Evolutionary conservation across 2,888 invertebrate genomes (phyloP).

Genomic region (Diaprepes abbreviatus): DNA sequence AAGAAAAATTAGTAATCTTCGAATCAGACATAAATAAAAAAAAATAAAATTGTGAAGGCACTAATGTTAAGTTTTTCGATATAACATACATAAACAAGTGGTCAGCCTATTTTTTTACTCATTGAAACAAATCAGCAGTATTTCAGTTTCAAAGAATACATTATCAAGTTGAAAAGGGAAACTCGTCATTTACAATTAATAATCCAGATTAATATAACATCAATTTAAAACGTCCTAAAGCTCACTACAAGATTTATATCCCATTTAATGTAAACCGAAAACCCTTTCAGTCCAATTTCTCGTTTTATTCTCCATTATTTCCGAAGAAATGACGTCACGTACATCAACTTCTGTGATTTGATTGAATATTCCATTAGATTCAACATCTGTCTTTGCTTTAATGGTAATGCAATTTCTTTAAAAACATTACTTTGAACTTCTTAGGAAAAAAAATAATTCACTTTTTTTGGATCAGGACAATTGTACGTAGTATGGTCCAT

Average conservation of each 20-base stretch:
- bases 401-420: constrained; percentile 10
- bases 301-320: constrained; percentile 7
- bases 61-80: too few species aligned
- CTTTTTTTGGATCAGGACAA: too few species aligned
- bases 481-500: too few species aligned
- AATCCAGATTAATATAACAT: constrained; percentile 1
- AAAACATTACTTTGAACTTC: too few species aligned
- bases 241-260: constrained; percentile 10
- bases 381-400: constrained; percentile 11
- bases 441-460: too few species aligned
- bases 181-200: neutral
- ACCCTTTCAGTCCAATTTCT: constrained; percentile 10
- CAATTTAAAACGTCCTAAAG: constrained; percentile 9
- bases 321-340: constrained; percentile 14
- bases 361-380: constrained; percentile 15
- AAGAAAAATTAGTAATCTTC: too few species aligned
- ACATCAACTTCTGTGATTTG: constrained; percentile 7
- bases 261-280: constrained; percentile 16
- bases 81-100: too few species aligned
- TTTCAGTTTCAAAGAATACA: neutral
- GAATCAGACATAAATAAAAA: too few species aligned
- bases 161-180: neutral
- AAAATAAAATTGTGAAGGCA: too few species aligned
- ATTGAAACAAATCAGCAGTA: neutral
- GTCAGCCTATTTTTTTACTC: too few species aligned